phyloP scores from a whole-genome alignment of 2,888 invertebrate genomes.

The Torymus auratus region DNA sequence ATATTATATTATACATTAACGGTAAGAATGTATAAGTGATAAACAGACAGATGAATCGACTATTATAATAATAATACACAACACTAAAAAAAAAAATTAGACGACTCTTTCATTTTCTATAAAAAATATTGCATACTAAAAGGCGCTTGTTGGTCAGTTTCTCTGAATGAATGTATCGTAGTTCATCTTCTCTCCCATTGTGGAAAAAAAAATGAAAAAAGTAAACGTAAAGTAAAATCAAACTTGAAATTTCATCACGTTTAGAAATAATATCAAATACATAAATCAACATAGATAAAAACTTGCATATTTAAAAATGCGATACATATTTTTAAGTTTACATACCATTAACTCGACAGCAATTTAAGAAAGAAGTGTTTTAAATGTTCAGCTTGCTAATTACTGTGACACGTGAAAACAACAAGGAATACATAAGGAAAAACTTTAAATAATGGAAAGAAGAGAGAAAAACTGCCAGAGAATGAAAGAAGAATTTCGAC shows the following conservation, averaged over 20 bases:
- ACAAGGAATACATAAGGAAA: conserved; percentile 40
- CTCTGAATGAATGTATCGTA: conserved; percentile 52
- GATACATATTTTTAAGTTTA: conserved; percentile 53
- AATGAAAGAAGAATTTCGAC: conserved; percentile 45
- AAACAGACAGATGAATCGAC: conserved; percentile 48
- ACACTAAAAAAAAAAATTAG: conserved; percentile 36
- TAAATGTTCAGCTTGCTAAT: conserved; percentile 58
- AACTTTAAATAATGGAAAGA: conserved; percentile 35
- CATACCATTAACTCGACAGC: conserved; percentile 40
- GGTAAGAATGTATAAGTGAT: conserved; percentile 56
- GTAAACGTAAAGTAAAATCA: conserved; percentile 45
- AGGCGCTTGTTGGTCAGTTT: conserved; percentile 48
- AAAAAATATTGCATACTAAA: conserved; percentile 33
- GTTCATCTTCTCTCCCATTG: conserved; percentile 52
- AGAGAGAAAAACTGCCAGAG: conserved; percentile 50
- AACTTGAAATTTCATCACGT: conserved; percentile 47
- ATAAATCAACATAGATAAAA: conserved; percentile 53
- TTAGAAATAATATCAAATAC: conserved; percentile 50
- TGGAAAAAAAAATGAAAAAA: conserved; percentile 25
- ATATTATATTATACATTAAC: conserved; percentile 53
- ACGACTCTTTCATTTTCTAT: conserved; percentile 51
- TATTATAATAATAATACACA: conserved; percentile 46
- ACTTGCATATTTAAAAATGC: conserved; percentile 48
- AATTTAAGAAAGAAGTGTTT: conserved; percentile 51
- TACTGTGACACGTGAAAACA: conserved; percentile 51